phyloP scores from a whole-genome alignment of 2,888 invertebrate genomes.

The Agriopis aurantiaria region DNA sequence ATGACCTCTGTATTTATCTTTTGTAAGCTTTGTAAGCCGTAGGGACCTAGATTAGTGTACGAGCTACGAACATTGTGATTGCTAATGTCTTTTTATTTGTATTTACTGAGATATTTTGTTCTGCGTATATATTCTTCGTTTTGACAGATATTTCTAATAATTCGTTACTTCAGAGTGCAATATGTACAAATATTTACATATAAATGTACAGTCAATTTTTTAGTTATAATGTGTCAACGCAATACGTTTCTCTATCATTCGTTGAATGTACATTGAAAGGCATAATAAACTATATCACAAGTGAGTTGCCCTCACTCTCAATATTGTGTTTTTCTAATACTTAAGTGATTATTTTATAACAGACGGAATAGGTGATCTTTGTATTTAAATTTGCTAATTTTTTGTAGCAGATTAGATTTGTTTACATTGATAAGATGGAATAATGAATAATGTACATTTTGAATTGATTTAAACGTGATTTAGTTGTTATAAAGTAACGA shows the following conservation, averaged over 20 bases:
- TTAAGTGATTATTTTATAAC: constrained; percentile 84
- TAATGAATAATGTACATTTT: constrained; percentile 85
- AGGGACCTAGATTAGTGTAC: constrained; percentile 82
- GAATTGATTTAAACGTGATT: constrained; percentile 86
- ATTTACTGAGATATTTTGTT: constrained; percentile 77
- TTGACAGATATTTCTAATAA: constrained; percentile 80
- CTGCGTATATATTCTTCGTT: constrained; percentile 79
- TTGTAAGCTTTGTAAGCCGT: constrained; percentile 84
- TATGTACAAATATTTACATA: constrained; percentile 90
- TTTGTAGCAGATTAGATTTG: constrained; percentile 86
- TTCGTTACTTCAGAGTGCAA: constrained; percentile 89
- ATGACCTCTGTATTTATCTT: constrained; percentile 86
- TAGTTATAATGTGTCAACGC: constrained; percentile 85
- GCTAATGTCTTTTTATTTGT: constrained; percentile 77
- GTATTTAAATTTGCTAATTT: constrained; percentile 86
- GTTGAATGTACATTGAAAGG: constrained; percentile 81
- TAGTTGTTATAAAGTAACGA: constrained; percentile 85
- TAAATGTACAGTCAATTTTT: constrained; percentile 84
- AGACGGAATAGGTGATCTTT: constrained; percentile 83
- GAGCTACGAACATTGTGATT: constrained; percentile 85
- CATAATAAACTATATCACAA: constrained; percentile 83
- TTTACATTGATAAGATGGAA: constrained; percentile 81
- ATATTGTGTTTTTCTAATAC: constrained; percentile 83
- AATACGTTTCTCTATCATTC: constrained; percentile 79
- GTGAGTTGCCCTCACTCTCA: constrained; percentile 68